Base-by-base conservation (phyloP, 1,140 invertebrate genomes). In the Drosophila mayri region DNA sequence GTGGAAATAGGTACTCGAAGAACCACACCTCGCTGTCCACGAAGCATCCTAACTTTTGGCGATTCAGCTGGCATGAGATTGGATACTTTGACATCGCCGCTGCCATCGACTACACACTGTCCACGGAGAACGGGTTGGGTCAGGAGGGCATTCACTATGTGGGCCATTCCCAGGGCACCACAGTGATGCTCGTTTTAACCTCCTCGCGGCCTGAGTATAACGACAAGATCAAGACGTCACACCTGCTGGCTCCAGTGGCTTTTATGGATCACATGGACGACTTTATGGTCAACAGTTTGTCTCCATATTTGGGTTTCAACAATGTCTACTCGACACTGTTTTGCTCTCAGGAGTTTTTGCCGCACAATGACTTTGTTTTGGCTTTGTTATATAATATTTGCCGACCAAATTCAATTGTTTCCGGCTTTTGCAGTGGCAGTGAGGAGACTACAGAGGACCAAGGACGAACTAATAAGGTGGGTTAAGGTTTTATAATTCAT, bases 191-290 rank as follows among this genome's bases (percentile, higher is more conserved):
- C 10, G 94, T 95, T 11, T 93, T 96, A 90, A 88, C 94, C 3
- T 95, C 95, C 14, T 94, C 94, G n/a, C 93, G 94, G 71, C 94
- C 95, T 1, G 95, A 96, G 63, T 96, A 96, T 66, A 96, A 95
- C 74, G 91, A 94, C 16, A 95, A 96, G 82, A 86, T 95, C 12
- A 93, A 85, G 37, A 92, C 86, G 28, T 93, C 93, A 92, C 93
- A 95, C 44, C 94, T 95, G 44, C 92, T 96, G 43, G 96, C 95
- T 22, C 96, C 96, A 2, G 93, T 92, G 7, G 93, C 92, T 0
- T 93, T 91, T 40, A 76, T 77, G 74, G 14, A 67, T 16, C 18
- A 76, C 20, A 76, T 77, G 57, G 63, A 76, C 4, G 32, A 57
- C 14, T 8, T 10, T 4, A n/a, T 77, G 74, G 73, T 76, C 28